Evolutionary conservation across 2,797 vertebrate species (phyloP).

Genomic region (Aeoliscus strigatus): DNA sequence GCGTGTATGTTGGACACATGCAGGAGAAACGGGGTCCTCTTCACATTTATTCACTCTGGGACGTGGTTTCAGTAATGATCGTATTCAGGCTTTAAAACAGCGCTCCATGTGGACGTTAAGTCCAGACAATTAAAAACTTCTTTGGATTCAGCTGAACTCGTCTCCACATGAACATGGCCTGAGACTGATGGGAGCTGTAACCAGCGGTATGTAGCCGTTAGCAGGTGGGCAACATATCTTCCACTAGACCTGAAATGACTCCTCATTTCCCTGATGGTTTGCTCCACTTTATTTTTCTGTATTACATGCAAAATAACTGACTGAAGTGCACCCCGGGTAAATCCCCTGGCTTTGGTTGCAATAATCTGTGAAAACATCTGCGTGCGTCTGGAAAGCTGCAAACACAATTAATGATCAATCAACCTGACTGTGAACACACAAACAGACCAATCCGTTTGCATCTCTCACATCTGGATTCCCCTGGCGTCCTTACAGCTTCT

Average conservation of each 20-base stretch:
- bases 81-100: too few relatives aligned
- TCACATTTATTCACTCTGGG: too few relatives aligned
- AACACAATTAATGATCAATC: constrained; percentile 38
- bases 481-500: too few relatives aligned
- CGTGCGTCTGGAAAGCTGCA: constrained; percentile 1
- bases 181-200: constrained; percentile 4
- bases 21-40: too few relatives aligned
- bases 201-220: constrained; percentile 1
- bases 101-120: too few relatives aligned
- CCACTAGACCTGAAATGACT: background rate
- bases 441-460: constrained; percentile 21
- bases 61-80: too few relatives aligned
- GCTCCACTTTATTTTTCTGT: constrained; percentile 3
- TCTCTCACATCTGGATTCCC: constrained; percentile 12
- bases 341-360: constrained; percentile 7
- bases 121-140: too few relatives aligned
- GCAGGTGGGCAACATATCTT: background rate
- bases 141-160: too few relatives aligned
- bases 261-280: constrained; percentile 7
- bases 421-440: constrained; percentile 19
- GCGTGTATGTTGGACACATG: too few relatives aligned
- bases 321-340: constrained; percentile 9
- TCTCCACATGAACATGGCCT: too few relatives aligned
- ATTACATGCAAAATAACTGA: constrained; percentile 8
- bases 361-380: constrained; percentile 30